Percentiles rank a stretch among this genome's conserved stretches.
These are phyloP conservation scores for Syngnathus acus DNA, from an alignment of 2,797 vertebrate genomes.

Conservation along the genomic window DNA sequence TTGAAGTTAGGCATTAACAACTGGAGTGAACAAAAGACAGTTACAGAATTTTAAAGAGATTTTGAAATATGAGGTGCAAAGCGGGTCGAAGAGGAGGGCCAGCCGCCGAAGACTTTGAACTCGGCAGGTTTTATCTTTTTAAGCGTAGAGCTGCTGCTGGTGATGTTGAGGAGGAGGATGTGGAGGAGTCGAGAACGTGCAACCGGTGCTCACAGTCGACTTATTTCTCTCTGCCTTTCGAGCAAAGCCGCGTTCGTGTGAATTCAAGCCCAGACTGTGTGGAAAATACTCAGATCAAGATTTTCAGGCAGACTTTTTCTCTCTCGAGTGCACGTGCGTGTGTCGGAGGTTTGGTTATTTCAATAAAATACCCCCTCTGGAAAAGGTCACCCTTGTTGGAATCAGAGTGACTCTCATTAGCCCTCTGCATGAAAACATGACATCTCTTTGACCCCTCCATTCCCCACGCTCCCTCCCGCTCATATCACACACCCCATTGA, in stretches of 20 bases:
- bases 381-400: constrained; percentile 26
- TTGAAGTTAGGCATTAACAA: constrained; percentile 80
- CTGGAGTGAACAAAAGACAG: constrained; percentile 78
- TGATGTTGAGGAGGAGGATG: constrained; percentile 29
- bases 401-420: constrained; percentile 30
- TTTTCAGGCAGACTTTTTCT: constrained; percentile 10
- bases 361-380: constrained; percentile 14
- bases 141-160: constrained; percentile 50
- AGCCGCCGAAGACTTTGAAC: constrained; percentile 69
- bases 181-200: constrained; percentile 52
- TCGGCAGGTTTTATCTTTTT: constrained; percentile 69
- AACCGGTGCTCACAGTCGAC: constrained; percentile 43
- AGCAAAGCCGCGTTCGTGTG: constrained; percentile 18
- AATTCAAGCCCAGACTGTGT: constrained; percentile 20
- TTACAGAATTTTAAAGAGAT: constrained; percentile 77
- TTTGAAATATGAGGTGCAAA: constrained; percentile 72
- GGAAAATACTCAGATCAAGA: constrained; percentile 19
- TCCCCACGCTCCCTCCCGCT: constrained; percentile 29
- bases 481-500: constrained; percentile 65
- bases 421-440: constrained; percentile 77
- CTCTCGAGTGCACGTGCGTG: constrained; percentile 13
- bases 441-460: constrained; percentile 82
- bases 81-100: constrained; percentile 64
- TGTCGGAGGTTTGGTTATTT: constrained; percentile 15
- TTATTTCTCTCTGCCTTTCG: constrained; percentile 22